Evolutionary conservation across 2,888 invertebrate genomes (phyloP).

Genomic region (Mythimna albipuncta): DNA sequence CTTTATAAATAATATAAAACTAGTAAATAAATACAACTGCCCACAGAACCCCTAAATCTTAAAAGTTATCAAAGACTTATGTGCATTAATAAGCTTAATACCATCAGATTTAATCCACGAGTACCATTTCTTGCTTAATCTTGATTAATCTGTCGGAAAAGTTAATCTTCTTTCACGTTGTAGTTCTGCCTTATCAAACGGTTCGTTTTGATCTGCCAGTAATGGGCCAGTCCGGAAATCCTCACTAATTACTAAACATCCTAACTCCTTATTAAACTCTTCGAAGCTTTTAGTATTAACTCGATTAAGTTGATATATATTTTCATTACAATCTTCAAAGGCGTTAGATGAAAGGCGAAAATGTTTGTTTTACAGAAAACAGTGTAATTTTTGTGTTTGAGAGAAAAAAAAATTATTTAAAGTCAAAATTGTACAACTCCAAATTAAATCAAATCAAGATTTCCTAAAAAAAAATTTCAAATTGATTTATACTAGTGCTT

Average conservation of each 20-base stretch:
- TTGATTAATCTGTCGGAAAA: constrained; percentile 45
- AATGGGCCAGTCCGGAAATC: constrained; percentile 43
- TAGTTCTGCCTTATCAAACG: constrained; percentile 25
- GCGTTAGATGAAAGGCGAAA: not conserved
- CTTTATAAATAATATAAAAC: not conserved
- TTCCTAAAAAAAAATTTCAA: too few species aligned
- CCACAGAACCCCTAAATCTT: not conserved
- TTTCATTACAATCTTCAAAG: constrained; percentile 39
- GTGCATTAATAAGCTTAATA: not conserved
- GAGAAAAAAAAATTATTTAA: not conserved
- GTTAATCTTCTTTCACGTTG: constrained; percentile 38
- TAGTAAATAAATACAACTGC: not conserved
- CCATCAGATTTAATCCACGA: constrained; percentile 2
- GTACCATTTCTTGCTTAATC: constrained; percentile 16
- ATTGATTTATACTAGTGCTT: too few species aligned
- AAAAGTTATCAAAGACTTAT: constrained; percentile 8
- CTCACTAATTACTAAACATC: constrained; percentile 37
- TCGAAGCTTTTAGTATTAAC: constrained; percentile 32
- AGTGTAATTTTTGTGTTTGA: not conserved
- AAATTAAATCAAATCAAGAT: not conserved
- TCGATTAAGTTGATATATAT: constrained; percentile 14
- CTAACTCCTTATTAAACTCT: constrained; percentile 30
- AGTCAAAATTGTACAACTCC: not conserved
- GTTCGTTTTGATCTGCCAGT: constrained; percentile 36
- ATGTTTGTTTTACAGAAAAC: not conserved